Base-by-base conservation (phyloP, 2,797 vertebrate species). In the Epinephelus malabaricus region DNA sequence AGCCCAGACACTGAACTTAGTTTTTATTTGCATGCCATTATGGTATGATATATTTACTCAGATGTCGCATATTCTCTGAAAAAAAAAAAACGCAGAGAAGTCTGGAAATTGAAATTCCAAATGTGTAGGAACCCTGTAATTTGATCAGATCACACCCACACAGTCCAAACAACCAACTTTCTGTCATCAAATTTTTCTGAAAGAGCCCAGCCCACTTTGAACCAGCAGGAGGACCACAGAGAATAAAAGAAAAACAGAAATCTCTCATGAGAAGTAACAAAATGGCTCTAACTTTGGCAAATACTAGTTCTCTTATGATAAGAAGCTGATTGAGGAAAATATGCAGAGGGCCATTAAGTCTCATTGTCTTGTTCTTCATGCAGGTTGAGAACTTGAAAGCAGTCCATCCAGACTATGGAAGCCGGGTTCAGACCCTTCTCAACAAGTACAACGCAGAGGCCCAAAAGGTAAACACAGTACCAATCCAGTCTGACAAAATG, bases 351-450 rank as follows among this genome's bases (percentile, higher is more conserved):
- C n/a, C 4, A 59, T 45, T 8, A 46, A 40, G 2, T 64, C 40
- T 64, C 4, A 60, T 40, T 47, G 58, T 66, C 8, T 67, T 1
- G 0, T 17, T 70, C 0, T 59, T 78, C 9, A 67, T 81, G 21
- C 80, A 99, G 98, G 96, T 99, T 54, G 96, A 97, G 89, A 96
- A 94, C 86, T 94, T 99, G 90, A 94, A 78, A 69, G 96, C 96
- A 0, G 93, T 97, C 72, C 96, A 98, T 86, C 90, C 95, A 61
- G 96, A 96, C 17, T 99, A 97, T 2, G 98, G 94, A 47, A 94
- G 93, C 58, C 63, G 86, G 19, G 89, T 99, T 78, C 96, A 98
- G 92, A 69, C 81, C 7, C 86, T 96, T 47, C 89, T 99, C 83
- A 93, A 98, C 84, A 96, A 96, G 53, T 86, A 96, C 92, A 98